phyloP scores from a whole-genome alignment of 2,888 invertebrate species.

The Meiosimyza decipiens region DNA sequence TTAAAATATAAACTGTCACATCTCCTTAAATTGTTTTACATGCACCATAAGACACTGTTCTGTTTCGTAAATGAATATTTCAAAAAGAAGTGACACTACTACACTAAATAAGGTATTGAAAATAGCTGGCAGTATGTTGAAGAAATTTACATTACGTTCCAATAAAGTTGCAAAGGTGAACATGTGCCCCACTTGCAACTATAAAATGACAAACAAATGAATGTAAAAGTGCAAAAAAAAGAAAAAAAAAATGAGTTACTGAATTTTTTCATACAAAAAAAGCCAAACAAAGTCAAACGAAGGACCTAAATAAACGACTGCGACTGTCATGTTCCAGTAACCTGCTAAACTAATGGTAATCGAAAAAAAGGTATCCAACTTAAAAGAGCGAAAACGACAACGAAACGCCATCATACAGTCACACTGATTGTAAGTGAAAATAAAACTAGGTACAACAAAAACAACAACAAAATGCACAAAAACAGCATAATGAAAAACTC shows the following conservation, averaged over 20 bases:
- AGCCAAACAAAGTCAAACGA: conserved; percentile 33
- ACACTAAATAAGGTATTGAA: no score
- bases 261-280: background rate
- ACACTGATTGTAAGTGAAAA: background rate
- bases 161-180: conserved; percentile 28
- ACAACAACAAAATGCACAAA: background rate
- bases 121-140: no score
- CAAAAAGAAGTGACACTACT: no score
- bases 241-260: background rate
- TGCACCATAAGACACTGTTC: no score
- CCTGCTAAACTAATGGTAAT: conserved; percentile 62
- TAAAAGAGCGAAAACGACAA: conserved; percentile 6
- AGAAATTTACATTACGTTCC: conserved; percentile 17
- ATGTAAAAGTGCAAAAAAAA: background rate
- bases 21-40: no score
- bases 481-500: conserved; percentile 20
- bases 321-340: conserved; percentile 65
- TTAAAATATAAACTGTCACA: no score
- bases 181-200: conserved; percentile 17
- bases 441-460: background rate
- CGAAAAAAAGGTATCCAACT: conserved; percentile 44
- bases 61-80: no score
- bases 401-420: background rate
- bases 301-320: conserved; percentile 48
- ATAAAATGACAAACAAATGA: background rate